Base-by-base conservation (phyloP, 2,797 vertebrate species). In the Apogon hyalosoma region DNA sequence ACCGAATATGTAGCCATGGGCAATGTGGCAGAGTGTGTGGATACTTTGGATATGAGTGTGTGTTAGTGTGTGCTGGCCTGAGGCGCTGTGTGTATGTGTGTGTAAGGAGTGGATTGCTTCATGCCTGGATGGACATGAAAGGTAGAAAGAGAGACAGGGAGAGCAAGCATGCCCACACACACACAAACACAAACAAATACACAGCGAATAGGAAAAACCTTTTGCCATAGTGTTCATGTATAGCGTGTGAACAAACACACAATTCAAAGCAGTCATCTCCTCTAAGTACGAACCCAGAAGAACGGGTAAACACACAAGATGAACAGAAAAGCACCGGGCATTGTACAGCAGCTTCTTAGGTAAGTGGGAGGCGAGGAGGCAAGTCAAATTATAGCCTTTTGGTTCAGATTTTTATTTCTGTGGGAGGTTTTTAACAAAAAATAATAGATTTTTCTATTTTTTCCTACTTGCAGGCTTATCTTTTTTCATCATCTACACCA, bases 101-200 rank as follows among this genome's bases (percentile, higher is more conserved):
- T 62, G 45, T 70, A 33, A 53, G 58, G 78, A 87, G 72, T 71
- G 76, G 73, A 85, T 82, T 71, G 84, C 84, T 92, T 88, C 65
- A 90, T 86, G 89, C 80, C 87, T 90, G 86, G 89, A 88, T 12
- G 52, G 76, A 86, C 81, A 86, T 91, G 83, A 91, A 89, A 91
- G 87, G 83, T 85, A 80, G 73, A 79, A 66, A 73, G 73, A 73
- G 60, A 61, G 71, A 59, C 47, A 64, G 41, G 31, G 52, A 33
- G 12, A 40, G 43, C 67, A 71, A 73, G 83, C 68, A 79, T 73
- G 73, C 73, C 70, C 70, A 69, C 71, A 63, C 77, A 77, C 49
- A 51, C 51, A 52, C 36, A 42, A 56, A 48, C 48, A 60, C 24
- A 63, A 24, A 73, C 43, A 65, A 55, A 52, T 15, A 55, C 28